Percentiles rank a stretch among this genome's conserved stretches.
These are phyloP conservation scores for Brachionus manjavacas DNA, from an alignment of 1,140 invertebrate species.

Conservation along the genomic window DNA sequence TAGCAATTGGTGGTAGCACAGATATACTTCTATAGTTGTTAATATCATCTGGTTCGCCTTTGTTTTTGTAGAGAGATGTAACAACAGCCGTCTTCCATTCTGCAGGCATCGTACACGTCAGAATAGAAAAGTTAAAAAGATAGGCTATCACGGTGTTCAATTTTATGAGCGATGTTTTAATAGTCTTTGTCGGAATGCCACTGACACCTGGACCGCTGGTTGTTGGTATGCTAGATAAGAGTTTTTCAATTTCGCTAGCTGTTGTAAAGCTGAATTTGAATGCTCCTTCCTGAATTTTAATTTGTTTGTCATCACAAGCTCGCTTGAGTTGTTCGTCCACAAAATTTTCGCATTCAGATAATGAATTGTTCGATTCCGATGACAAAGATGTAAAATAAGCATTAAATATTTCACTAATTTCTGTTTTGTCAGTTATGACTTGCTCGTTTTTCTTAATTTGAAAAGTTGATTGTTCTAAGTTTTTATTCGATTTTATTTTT, in stretches of 20 bases:
- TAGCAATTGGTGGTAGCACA: conserved; percentile 35
- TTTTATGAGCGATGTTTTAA: background rate
- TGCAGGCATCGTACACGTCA: conserved; percentile 5
- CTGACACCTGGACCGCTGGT: background rate
- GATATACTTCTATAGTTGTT: conserved; percentile 44
- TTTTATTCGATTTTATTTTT: background rate
- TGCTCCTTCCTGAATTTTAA: background rate
- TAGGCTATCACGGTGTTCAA: background rate
- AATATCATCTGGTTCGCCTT: conserved; percentile 41
- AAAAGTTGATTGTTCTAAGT: background rate
- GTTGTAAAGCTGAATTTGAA: background rate
- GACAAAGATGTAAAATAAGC: background rate
- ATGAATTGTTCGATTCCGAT: background rate
- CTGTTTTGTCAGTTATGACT: background rate
- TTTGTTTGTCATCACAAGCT: background rate
- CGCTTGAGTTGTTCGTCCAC: background rate
- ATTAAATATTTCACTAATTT: background rate
- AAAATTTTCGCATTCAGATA: background rate
- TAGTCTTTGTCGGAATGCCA: background rate
- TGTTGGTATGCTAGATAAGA: background rate
- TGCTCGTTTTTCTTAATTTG: background rate
- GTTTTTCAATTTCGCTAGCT: background rate
- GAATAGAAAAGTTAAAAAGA: background rate
- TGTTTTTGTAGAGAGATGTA: conserved; percentile 43
- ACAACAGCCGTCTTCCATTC: conserved; percentile 43